Base-by-base conservation (phyloP, 2,888 invertebrate genomes). In the Cotesia congregata region DNA sequence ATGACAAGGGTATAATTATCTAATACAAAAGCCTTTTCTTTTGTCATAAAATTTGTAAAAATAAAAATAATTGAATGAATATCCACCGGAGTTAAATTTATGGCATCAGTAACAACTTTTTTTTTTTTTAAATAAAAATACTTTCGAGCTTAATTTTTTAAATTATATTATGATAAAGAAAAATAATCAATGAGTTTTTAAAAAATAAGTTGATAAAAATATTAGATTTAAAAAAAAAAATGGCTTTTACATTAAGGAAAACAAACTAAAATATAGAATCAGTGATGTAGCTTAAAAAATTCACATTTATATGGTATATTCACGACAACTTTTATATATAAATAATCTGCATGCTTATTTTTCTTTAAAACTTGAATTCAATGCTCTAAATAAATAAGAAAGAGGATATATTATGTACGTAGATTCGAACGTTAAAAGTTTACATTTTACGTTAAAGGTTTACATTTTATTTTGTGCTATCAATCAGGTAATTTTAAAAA, bases 281-380 rank as follows among this genome's bases (percentile, higher is more conserved):
- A 9, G 6, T 41, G 9, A 41, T 41, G 6, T n/a, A n/a, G 9
- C 30, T 65, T 65, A 17, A 65, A 65, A 65, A 65, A 1, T 12
- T 65, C 65, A 6, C 38, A 65, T 65, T 65, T 12, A 30, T 9
- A 65, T 65, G 17, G 9, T 3, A 9, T 20, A 20, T 65, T 17
- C 65, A 65, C 30, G 65, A 30, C 9, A 17, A 65, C 9, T 65
- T 65, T 65, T 65, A 62, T 62, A 7, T 65, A 30, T 65, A 4
- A 20, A 65, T 38, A 4, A 30, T 65, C 65, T 65, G 30, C 65
- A 65, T 65, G 65, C 65, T 20, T 65, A 38, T 65, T 38, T 65
- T 30, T 7, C 12, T 65, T 12, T 65, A 5, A 65, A 30, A 20
- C 38, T 17, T 65, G 30, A 17, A 65, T 65, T 65, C 65, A 30